These are phyloP conservation scores for Eidolon helvum DNA, from an alignment of 2,113 vertebrate genomes.

Conservation along the genomic window DNA sequence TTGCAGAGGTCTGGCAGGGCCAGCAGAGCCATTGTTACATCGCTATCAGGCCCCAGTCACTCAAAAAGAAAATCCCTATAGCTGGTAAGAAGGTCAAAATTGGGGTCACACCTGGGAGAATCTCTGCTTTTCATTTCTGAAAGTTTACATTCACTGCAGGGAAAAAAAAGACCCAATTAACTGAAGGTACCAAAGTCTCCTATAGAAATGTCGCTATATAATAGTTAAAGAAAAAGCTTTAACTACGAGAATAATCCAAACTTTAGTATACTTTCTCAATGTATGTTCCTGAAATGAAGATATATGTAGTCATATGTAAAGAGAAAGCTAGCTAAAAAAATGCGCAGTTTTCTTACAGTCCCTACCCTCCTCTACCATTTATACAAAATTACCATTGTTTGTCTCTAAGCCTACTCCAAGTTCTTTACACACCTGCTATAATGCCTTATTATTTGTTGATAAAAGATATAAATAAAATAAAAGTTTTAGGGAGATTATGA, in stretches of 20 bases:
- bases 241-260: not conserved
- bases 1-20: not conserved
- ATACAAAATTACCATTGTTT: not conserved
- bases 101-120: not conserved
- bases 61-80: constrained; percentile 31
- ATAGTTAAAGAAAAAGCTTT: not conserved
- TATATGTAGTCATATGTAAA: not conserved
- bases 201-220: not conserved
- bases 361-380: not conserved
- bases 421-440: not conserved
- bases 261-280: not conserved
- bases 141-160: constrained; percentile 25
- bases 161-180: not conserved
- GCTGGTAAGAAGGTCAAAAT: constrained; percentile 12
- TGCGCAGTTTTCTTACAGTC: not conserved
- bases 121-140: not conserved
- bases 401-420: not conserved
- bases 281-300: not conserved
- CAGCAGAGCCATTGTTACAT: constrained; percentile 33
- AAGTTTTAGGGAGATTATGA: not conserved
- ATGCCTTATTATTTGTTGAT: not conserved
- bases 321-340: not conserved
- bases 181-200: not conserved
- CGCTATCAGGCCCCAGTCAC: not conserved
- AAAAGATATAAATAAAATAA: not conserved